Base-by-base conservation (phyloP, 2,888 invertebrate genomes). In the Lycophotia porphyrea region DNA sequence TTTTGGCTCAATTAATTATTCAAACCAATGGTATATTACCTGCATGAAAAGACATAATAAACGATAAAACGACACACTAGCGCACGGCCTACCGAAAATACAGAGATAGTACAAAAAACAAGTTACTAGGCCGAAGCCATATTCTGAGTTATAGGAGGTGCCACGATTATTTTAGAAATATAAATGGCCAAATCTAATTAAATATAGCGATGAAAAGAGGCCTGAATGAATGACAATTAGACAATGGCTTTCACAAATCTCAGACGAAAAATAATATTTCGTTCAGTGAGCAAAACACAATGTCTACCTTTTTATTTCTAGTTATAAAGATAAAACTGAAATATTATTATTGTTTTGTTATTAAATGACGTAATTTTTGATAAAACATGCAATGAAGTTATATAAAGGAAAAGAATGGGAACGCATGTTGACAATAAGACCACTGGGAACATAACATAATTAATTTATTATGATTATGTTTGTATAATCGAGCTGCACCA, bases 401-500 rank as follows among this genome's bases (percentile, higher is more conserved):
- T 27, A 63, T 49, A n/a, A 68, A 52, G 36, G n/a, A 58, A 44
- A 42, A 31, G 63, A n/a, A 34, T 36, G 34, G 11, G 18, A 34
- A 34, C 58, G 77, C 60, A 71, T 78, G 71, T 72, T 39, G n/a
- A 21, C n/a, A 18, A 13, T 64, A 39, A n/a, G 68, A 69, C 31
- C 24, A 47, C 42, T 63, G 39, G 34, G n/a, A 71, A 66, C 27
- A 78, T 60, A 81, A 68, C 60, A 61, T 47, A 42, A 67, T 55
- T 72, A 1, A 63, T 63, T n/a, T 63, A 67, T 79, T 55, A 70
- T 73, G 21, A 60, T 60, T 60, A 60, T 71, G 73, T 80, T 81
- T 69, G 34, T 69, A 77, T 66, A 39, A 84, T 39, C 58, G 49
- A 52, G 27, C 44, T 36, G 21, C 34, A 68, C 44, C 67, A 49